These are phyloP conservation scores for Aepyceros melampus DNA, from an alignment of 2,113 vertebrate species.

Conservation along the genomic window DNA sequence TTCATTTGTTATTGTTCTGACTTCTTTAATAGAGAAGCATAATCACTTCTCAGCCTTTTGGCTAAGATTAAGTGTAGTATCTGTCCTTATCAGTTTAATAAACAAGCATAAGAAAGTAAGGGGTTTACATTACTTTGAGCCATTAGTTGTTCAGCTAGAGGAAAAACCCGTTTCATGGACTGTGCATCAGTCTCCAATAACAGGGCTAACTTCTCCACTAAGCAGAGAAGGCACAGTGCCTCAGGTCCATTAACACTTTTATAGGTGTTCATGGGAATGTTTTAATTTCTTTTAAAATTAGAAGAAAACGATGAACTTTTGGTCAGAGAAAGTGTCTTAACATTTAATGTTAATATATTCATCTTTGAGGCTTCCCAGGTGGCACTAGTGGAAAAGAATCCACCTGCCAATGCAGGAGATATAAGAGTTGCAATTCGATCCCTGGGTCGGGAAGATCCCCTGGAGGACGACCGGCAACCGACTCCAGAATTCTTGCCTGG, in stretches of 20 bases:
- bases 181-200: background rate
- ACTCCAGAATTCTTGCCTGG: background rate
- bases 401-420: background rate
- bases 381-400: background rate
- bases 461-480: background rate
- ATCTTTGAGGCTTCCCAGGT: background rate
- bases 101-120: background rate
- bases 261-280: background rate
- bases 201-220: background rate
- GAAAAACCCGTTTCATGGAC: background rate
- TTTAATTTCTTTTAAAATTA: constrained; percentile 31
- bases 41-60: background rate
- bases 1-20: background rate
- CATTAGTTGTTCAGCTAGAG: background rate
- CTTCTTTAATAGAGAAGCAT: background rate
- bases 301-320: background rate
- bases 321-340: background rate
- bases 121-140: background rate
- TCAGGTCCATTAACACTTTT: background rate
- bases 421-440: background rate
- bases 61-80: background rate
- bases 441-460: background rate
- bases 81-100: background rate
- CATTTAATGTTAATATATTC: background rate
- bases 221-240: background rate